Conservation (phyloP, 2,113 vertebrate genomes). For the Heterocephalus glaber region DNA sequence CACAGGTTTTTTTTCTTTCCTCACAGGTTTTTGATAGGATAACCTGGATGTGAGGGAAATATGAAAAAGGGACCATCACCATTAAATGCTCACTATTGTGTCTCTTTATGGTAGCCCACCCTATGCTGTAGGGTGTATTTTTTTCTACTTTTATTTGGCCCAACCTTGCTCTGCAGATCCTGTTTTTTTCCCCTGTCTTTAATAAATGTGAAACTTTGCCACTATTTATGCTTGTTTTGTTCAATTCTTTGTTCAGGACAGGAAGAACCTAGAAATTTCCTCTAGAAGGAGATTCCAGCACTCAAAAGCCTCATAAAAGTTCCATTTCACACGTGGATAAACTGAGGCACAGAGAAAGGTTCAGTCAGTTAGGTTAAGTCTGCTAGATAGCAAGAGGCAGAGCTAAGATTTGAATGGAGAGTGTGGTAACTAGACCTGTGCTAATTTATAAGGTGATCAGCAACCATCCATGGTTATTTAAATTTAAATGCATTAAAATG, state of each 20-base stretch:
- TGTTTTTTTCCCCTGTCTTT: neutral
- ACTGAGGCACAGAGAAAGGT: neutral
- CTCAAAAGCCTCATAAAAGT: neutral
- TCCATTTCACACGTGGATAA: slow-evolving; percentile 49
- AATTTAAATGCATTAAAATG: slow-evolving; percentile 17
- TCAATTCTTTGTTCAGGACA: neutral
- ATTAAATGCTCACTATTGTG: neutral
- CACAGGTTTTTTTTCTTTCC: too few species aligned
- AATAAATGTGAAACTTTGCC: neutral
- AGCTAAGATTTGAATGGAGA: slow-evolving; percentile 23
- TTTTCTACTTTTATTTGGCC: neutral
- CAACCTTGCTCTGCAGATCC: neutral
- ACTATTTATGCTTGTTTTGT: neutral
- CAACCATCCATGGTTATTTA: neutral
- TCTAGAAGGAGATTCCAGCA: neutral
- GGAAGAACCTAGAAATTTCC: neutral
- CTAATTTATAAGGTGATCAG: neutral
- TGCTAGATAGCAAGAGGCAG: neutral
- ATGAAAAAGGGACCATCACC: neutral
- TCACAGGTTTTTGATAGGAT: neutral
- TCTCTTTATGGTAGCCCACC: neutral
- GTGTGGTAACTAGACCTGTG: slow-evolving; percentile 13
- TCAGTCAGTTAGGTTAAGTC: neutral
- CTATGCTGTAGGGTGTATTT: neutral
- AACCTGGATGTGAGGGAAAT: neutral